Conservation (phyloP, 2,797 vertebrate species). For the Hozukius guyotensis region DNA sequence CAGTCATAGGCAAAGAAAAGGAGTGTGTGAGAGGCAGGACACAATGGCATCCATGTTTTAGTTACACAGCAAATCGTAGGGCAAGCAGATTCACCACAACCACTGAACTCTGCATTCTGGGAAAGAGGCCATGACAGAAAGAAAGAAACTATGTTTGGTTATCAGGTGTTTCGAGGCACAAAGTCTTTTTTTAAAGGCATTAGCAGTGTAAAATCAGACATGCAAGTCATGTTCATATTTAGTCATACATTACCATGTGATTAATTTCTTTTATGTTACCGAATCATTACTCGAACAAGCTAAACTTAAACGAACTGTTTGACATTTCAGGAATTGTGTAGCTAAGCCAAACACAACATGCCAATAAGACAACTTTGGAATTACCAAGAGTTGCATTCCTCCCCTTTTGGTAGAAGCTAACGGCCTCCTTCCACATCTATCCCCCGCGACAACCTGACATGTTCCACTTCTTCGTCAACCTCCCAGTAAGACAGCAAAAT, state of each 20-base stretch:
- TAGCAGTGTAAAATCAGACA: neutral
- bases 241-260: neutral
- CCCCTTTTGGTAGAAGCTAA: no score
- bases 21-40: slow-evolving; percentile 20
- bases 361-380: no score
- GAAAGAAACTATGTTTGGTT: no score
- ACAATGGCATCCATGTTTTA: slow-evolving; percentile 47
- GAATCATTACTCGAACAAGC: neutral
- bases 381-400: no score
- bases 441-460: no score
- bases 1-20: slow-evolving; percentile 16
- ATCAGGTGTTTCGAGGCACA: no score
- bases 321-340: no score
- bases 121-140: neutral
- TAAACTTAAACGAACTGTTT: neutral
- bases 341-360: no score
- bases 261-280: neutral
- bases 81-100: slow-evolving; percentile 12
- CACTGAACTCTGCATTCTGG: slow-evolving; percentile 15
- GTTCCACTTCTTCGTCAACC: neutral
- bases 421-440: no score
- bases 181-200: no score
- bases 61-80: slow-evolving; percentile 23
- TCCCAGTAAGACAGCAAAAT: neutral
- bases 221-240: neutral